Base-by-base conservation (phyloP, 2,888 invertebrate genomes). In the Stenodema calcarata region DNA sequence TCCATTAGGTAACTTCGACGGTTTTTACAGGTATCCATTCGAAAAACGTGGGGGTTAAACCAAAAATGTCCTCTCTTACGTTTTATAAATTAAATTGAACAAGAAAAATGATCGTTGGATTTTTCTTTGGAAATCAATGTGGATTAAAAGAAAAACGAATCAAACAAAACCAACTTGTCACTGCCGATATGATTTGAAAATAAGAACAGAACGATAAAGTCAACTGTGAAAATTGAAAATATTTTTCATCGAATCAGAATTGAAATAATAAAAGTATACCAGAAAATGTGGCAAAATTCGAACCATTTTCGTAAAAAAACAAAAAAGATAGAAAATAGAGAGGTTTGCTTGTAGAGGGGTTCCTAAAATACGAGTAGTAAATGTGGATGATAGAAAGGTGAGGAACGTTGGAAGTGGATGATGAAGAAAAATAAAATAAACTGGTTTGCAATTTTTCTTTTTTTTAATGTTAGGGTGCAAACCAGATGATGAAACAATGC, bases 221-320 rank as follows among this genome's bases (percentile, higher is more conserved):
- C 9, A 47, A 47, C 12, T 23, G 23, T 62, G 9, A 0, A 54
- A 41, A 35, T 11, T 75, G 1, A 30, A 75, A 27, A 30, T n/a
- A 18, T 42, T 75, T 75, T 42, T 30, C 35, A 35, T 35, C 7
- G 47, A 54, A n/a, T 23, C 23, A 62, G 23, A 27, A 73, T 70
- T 11, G 9, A 73, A 73, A 73, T 35, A 1, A 83, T 23, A 83
- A 70, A 23, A 18, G n/a, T 27, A 84, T 47, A 28, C 35, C 28
- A 78, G 50, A 41, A 62, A 62, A 1, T 78, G 86, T 62, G 62
- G 28, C 44, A 78, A 84, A 79, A 78, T 86, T 86, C 86, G 86
- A 86, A 86, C 86, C 86, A 86, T 86, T 62, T 86, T 86, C 86
- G 86, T 78, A 62, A 54, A 86, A 84, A 84, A 86, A 79, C 54